Percentiles rank a stretch among this genome's conserved stretches.
Conservation (phyloP, 2,113 vertebrate genomes). For the Hemicordylus capensis region DNA sequence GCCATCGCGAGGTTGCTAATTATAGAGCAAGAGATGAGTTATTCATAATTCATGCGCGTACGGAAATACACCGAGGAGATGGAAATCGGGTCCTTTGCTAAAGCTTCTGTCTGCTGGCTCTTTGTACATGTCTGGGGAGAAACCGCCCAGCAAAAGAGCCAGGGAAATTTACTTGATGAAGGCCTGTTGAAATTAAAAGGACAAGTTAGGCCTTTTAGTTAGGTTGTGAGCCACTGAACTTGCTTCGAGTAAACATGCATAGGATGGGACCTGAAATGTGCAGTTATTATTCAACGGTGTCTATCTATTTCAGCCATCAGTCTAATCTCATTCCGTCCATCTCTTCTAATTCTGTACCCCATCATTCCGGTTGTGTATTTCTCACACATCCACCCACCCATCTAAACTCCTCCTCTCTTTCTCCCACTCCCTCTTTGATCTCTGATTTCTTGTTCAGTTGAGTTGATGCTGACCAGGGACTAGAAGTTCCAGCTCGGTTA, state of each 20-base stretch:
- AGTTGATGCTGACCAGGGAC: not conserved
- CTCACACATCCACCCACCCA: not conserved
- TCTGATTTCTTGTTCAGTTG: not conserved
- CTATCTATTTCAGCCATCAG: not conserved
- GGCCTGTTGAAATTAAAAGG: not conserved
- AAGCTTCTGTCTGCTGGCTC: not conserved
- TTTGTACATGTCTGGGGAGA: not conserved
- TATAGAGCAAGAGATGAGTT: not conserved
- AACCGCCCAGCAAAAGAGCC: not conserved
- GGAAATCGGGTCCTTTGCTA: not conserved
- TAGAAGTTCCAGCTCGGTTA: not conserved
- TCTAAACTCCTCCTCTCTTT: not conserved
- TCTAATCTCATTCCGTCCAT: not conserved
- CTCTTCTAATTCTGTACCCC: not conserved
- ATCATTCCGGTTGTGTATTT: not conserved
- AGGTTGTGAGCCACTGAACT: no score
- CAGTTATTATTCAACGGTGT: not conserved
- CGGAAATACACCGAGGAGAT: conserved; percentile 2
- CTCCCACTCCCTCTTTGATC: not conserved
- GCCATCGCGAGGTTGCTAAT: conserved; percentile 25
- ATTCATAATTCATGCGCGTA: conserved; percentile 33
- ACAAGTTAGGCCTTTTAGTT: no score
- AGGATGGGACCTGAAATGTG: not conserved
- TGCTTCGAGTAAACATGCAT: not conserved
- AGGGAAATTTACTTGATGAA: no score